Evolutionary conservation across 2,113 vertebrate species (phyloP).

Genomic region (Barbus barbus): DNA sequence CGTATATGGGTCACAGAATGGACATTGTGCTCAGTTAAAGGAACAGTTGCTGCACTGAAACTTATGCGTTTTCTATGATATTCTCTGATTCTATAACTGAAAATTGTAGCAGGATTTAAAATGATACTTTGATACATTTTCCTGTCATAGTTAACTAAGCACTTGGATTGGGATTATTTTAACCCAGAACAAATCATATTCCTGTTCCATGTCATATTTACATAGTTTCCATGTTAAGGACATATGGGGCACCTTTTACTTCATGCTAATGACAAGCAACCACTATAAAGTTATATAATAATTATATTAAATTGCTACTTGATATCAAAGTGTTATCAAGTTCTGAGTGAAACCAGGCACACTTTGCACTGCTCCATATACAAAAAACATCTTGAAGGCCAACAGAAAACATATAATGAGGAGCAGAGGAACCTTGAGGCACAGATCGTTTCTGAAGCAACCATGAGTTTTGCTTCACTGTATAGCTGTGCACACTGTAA

Average conservation of each 20-base stretch:
- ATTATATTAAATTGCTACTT: neutral
- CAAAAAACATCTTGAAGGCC: too few species aligned
- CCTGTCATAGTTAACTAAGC: neutral
- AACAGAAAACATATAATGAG: too few species aligned
- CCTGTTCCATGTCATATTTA: neutral
- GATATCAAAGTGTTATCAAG: too few species aligned
- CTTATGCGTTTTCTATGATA: neutral
- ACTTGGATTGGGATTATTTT: neutral
- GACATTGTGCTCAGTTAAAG: neutral
- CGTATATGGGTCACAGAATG: neutral
- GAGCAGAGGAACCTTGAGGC: too few species aligned
- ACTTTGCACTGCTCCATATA: neutral
- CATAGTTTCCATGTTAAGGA: neutral
- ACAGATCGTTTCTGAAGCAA: too few species aligned
- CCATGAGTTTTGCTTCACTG: too few species aligned
- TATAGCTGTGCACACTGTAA: too few species aligned
- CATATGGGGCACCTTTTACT: neutral
- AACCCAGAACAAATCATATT: neutral
- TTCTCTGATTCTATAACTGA: neutral
- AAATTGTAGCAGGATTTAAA: too few species aligned
- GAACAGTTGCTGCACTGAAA: neutral
- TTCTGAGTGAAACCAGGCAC: neutral
- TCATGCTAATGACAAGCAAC: neutral
- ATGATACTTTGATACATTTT: too few species aligned
- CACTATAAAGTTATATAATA: neutral